Evolutionary conservation across 2,888 invertebrate genomes (phyloP), one percentile per base, ranked within the genome.

Genomic region (Plebejus argus): DNA sequence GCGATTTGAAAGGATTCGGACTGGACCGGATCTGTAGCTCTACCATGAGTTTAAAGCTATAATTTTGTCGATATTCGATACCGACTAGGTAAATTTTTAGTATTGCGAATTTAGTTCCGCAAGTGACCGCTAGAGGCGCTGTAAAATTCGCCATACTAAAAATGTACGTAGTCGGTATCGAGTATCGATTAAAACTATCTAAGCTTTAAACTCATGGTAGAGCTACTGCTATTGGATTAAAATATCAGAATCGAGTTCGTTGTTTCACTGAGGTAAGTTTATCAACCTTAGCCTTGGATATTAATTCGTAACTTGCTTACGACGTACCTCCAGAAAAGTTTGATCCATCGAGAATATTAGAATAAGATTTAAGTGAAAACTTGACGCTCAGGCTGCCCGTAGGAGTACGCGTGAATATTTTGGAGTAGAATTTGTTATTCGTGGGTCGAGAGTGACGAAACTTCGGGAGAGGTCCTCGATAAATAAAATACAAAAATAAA

Each of bases 401-500:
- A 61, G 20, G 3, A 20, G 61, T 12, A 10, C 10, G 20, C 58
- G 10, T 6, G 7, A 20, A 8, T 61, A 10, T 61, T 61, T 61
- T 61, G 8, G 4, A 23, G 23, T 23, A 61, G 61, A 61, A 23
- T 61, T 61, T 61, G 61, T 61, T 61, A 23, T 10, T 10, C 23
- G 61, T 1, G 61, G 61, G 23, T 61, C 61, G 61, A 61, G 23
- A 23, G 23, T 10, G 61, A 23, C 12, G 61, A 61, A 61, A 23
- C 61, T 23, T 23, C 61, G 61, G 4, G n/a, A 56, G 56, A 10
- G 23, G 5, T 20, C 61, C 61, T 12, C 61, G 61, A 23, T 23
- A 61, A 61, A 23, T 66, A 28, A 66, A 18, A 66, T 66, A 66
- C 28, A 66, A 66, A 66, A 66, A 61, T 66, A 15, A 66, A 33